These are phyloP conservation scores for Callitettix versicolor DNA, from an alignment of 1,140 invertebrate genomes.

Conservation along the genomic window DNA sequence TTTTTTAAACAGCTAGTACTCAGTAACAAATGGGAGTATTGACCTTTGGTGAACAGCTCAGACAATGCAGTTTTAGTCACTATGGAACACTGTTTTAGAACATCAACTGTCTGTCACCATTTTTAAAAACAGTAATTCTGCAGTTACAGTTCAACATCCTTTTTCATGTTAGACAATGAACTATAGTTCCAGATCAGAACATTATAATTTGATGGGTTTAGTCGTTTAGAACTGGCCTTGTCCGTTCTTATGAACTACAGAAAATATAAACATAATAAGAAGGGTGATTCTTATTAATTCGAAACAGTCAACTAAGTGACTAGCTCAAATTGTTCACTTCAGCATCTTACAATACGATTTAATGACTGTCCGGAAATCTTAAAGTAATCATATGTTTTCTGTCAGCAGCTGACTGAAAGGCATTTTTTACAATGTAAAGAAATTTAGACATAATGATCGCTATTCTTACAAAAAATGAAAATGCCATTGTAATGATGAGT, in stretches of 20 bases:
- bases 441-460: conserved; percentile 8
- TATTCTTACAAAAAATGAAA: conserved; percentile 2
- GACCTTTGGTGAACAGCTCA: conserved; percentile 4
- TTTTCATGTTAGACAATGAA: conserved; percentile 13
- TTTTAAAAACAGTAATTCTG: conserved; percentile 15
- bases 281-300: conserved; percentile 1
- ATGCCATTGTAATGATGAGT: conserved; percentile 23
- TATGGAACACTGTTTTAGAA: conserved; percentile 13
- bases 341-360: conserved; percentile 10
- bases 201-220: conserved; percentile 17
- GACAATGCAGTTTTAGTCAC: conserved; percentile 16
- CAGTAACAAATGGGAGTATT: conserved; percentile 2
- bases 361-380: neutral
- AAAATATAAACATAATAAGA: conserved; percentile 19
- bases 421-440: conserved; percentile 9
- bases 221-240: conserved; percentile 18
- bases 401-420: conserved; percentile 6
- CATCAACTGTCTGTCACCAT: conserved; percentile 11
- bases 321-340: conserved; percentile 5
- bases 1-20: conserved; percentile 12
- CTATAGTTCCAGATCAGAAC: conserved; percentile 12
- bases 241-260: conserved; percentile 16
- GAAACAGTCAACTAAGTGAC: too few relatives aligned
- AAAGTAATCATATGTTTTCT: conserved; percentile 4
- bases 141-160: conserved; percentile 12